phyloP scores from a whole-genome alignment of 1,140 invertebrate genomes.

The Cotesia vestalis region DNA sequence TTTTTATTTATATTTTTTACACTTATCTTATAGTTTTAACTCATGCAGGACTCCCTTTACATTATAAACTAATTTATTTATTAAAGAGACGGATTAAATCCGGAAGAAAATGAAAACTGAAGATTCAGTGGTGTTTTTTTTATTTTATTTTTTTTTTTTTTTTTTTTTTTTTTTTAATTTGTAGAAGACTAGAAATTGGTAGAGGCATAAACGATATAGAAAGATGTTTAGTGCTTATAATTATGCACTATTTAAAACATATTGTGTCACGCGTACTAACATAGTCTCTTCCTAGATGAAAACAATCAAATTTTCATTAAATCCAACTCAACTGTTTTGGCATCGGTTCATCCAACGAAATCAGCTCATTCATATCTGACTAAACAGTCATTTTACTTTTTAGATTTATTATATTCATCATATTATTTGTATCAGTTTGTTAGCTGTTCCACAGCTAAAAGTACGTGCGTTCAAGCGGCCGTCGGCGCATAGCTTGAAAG shows the following conservation, averaged over 20 bases:
- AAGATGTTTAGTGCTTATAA: slow-evolving; percentile 1
- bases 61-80: slow-evolving; percentile 3
- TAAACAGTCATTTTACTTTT: neutral
- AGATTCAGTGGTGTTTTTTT: slow-evolving; percentile 12
- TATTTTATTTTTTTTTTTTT: neutral
- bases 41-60: slow-evolving; percentile 19
- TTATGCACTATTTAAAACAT: slow-evolving; percentile 36
- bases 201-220: slow-evolving; percentile 1
- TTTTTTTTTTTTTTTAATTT: neutral
- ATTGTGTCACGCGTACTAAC: slow-evolving; percentile 39
- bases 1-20: no score
- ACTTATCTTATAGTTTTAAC: neutral
- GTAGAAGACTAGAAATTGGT: neutral
- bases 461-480: slow-evolving; percentile 62
- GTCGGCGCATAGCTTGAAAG: slow-evolving; percentile 64
- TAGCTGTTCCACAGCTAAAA: slow-evolving; percentile 59
- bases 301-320: slow-evolving; percentile 23
- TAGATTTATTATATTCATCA: slow-evolving; percentile 46
- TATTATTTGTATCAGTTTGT: slow-evolving; percentile 39
- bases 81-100: slow-evolving; percentile 21
- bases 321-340: slow-evolving; percentile 6
- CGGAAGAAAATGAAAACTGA: slow-evolving; percentile 20
- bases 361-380: slow-evolving; percentile 11
- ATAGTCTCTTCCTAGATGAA: slow-evolving; percentile 12
- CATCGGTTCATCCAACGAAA: slow-evolving; percentile 16